phyloP scores from a whole-genome alignment of 2,113 vertebrate species.

The Athene cunicularia region DNA sequence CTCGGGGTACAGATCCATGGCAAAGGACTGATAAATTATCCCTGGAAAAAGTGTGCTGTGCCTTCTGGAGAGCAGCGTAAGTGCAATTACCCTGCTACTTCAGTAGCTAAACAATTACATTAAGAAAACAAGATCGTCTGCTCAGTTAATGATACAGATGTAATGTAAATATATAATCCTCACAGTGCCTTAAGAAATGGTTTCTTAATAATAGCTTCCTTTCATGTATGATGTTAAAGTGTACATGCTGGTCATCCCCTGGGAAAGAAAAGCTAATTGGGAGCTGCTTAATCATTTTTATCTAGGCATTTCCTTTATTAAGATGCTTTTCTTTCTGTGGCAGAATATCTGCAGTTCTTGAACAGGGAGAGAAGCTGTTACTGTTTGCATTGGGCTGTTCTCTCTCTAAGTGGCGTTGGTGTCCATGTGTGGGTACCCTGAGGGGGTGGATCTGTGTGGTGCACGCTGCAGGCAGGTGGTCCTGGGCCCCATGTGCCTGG shows the following conservation, averaged over 20 bases:
- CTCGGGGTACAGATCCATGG: not conserved
- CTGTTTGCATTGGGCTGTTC: not conserved
- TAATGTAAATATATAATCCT: not conserved
- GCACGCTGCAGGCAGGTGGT: not conserved
- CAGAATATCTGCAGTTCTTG: not conserved
- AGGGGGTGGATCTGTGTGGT: not conserved
- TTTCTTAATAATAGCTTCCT: slow-evolving; percentile 1
- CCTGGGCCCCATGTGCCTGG: not conserved
- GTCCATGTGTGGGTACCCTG: not conserved
- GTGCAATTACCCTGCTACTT: not conserved
- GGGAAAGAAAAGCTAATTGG: not conserved
- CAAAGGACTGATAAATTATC: not conserved
- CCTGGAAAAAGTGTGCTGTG: not conserved
- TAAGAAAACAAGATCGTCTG: not conserved
- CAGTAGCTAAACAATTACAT: not conserved
- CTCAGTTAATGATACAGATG: not conserved
- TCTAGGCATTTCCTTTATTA: not conserved
- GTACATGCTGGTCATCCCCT: not conserved
- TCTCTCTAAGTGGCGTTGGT: not conserved
- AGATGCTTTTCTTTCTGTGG: not conserved
- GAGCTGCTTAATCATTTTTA: not conserved
- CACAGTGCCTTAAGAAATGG: not conserved
- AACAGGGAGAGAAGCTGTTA: not conserved
- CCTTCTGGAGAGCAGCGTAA: not conserved
- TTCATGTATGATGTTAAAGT: not conserved